Conservation (phyloP, 2,113 vertebrate genomes). For the Antechinus stuartii region DNA sequence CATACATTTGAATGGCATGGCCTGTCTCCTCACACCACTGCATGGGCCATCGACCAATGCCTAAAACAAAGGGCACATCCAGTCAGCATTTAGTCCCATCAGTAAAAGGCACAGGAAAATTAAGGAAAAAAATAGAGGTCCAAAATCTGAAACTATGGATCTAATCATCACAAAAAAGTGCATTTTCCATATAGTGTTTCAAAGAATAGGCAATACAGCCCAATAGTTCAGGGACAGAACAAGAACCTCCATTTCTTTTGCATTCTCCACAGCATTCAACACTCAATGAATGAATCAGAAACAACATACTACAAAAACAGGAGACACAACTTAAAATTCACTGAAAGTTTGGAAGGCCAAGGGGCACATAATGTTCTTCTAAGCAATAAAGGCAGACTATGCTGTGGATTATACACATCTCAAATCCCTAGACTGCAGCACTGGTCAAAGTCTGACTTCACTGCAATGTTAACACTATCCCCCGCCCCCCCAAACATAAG, state of each 20-base stretch:
- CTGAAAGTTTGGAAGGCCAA: too few relatives aligned
- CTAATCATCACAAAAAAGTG: background rate
- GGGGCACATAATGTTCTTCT: background rate
- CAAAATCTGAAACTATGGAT: background rate
- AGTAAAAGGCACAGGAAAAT: background rate
- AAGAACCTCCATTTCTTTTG: background rate
- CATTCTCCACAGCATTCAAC: background rate
- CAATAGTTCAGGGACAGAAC: fast-evolving
- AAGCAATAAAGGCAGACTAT: background rate
- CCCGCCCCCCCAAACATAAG: background rate
- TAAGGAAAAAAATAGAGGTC: background rate
- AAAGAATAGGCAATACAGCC: background rate
- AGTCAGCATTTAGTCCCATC: background rate
- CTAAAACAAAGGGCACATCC: constrained; percentile 76
- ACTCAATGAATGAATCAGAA: background rate
- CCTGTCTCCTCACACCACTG: constrained; percentile 93
- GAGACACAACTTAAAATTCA: too few relatives aligned
- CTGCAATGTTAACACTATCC: background rate
- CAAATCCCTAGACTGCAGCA: background rate
- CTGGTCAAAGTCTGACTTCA: background rate
- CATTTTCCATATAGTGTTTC: background rate
- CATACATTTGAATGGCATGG: constrained; percentile 96
- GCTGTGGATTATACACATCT: background rate
- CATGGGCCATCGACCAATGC: constrained; percentile 96
- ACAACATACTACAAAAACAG: too few relatives aligned